These are phyloP conservation scores for Leucophora obtusa DNA, from an alignment of 2,888 invertebrate species.

Conservation along the genomic window DNA sequence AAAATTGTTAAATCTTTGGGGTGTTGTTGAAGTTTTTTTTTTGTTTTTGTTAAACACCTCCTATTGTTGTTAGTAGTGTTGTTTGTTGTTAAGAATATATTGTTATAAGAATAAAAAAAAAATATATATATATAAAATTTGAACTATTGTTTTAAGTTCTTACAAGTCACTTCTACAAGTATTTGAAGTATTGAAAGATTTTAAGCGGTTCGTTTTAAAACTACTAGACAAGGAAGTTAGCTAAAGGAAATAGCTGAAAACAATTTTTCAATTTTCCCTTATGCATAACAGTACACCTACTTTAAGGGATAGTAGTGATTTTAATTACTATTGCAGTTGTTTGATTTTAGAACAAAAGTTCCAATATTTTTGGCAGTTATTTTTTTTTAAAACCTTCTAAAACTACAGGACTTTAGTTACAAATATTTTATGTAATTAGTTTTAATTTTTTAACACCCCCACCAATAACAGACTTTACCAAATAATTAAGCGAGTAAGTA, in stretches of 20 bases:
- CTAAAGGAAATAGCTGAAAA: not conserved
- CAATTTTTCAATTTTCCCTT: too few relatives aligned
- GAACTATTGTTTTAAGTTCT: constrained; percentile 47
- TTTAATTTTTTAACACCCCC: too few relatives aligned
- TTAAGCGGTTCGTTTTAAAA: constrained; percentile 5
- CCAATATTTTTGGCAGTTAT: too few relatives aligned
- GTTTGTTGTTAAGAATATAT: constrained; percentile 32
- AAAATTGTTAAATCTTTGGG: constrained; percentile 33
- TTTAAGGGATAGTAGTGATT: too few relatives aligned
- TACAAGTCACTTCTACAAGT: constrained; percentile 34
- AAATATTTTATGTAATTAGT: too few relatives aligned
- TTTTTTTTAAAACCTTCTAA: too few relatives aligned
- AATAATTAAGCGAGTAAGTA: too few relatives aligned
- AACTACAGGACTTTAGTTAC: too few relatives aligned
- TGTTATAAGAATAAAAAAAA: constrained; percentile 23
- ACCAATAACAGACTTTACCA: too few relatives aligned
- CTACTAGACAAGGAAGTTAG: constrained; percentile 8
- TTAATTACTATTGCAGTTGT: too few relatives aligned
- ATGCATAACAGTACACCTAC: too few relatives aligned
- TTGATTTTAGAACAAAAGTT: too few relatives aligned
- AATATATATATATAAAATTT: not conserved
- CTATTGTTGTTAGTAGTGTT: constrained; percentile 23
- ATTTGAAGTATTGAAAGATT: constrained; percentile 33
- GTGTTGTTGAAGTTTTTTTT: constrained; percentile 18
- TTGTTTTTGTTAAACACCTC: constrained; percentile 47